A percentile compares a stretch with the other conserved stretches of the same genome.
Conservation (phyloP, 30 jellyfish, hydroid and myxozoan species). For the Pseudorhiza aurosa region DNA sequence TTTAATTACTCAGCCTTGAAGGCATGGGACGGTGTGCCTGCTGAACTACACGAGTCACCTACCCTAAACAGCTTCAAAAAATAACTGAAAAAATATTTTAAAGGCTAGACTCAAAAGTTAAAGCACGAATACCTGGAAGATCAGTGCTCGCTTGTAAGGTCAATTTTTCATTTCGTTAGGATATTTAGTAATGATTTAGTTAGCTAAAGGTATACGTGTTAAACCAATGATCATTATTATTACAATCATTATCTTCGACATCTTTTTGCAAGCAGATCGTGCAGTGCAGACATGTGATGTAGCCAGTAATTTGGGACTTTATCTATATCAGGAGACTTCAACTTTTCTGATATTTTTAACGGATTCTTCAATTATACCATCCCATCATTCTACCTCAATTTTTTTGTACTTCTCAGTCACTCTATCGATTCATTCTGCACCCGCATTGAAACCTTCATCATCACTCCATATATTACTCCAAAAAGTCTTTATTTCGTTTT, state of each 20-base stretch:
- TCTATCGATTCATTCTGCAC: conserved; percentile 10
- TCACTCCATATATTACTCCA: conserved; percentile 30
- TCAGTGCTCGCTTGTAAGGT: too few species aligned
- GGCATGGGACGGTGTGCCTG: neutral
- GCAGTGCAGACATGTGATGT: neutral
- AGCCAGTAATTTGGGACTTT: conserved; percentile 12
- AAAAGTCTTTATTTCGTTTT: neutral
- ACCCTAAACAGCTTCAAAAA: too few species aligned
- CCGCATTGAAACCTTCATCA: neutral
- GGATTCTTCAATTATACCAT: neutral
- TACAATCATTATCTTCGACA: too few species aligned
- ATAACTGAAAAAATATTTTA: too few species aligned
- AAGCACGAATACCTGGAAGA: too few species aligned
- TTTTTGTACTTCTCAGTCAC: neutral
- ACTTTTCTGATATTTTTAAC: neutral
- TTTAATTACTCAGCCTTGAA: neutral
- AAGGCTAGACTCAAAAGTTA: too few species aligned
- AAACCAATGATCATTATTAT: too few species aligned
- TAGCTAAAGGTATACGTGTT: too few species aligned
- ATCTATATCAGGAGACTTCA: conserved; percentile 1
- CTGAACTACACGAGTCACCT: too few species aligned
- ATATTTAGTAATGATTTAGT: too few species aligned
- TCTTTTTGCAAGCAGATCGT: conserved; percentile 11
- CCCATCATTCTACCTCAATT: neutral
- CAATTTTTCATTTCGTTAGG: too few species aligned